Conservation (phyloP, 2,113 vertebrate genomes). For the Neomonachus schauinslandi region DNA sequence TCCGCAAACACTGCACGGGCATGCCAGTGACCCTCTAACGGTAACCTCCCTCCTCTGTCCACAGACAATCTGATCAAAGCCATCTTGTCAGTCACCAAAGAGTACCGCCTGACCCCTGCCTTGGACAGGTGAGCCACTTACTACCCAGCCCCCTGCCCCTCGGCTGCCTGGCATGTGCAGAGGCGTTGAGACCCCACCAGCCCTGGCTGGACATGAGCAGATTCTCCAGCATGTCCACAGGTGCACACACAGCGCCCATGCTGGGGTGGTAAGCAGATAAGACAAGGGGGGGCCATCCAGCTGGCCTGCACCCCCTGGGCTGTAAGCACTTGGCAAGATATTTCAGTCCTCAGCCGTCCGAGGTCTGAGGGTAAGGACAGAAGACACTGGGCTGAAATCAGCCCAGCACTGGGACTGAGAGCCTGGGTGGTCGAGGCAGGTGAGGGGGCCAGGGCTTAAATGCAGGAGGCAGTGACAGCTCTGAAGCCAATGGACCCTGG, state of each 20-base stretch:
- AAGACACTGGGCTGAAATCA: not conserved
- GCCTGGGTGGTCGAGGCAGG: too few species aligned
- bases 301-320: not conserved
- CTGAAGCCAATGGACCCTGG: not conserved
- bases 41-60: slow-evolving; percentile 70
- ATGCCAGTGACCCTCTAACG: slow-evolving; percentile 57
- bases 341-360: not conserved
- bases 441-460: not conserved
- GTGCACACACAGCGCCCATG: not conserved
- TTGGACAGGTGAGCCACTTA: slow-evolving; percentile 92
- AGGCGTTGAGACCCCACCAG: not conserved
- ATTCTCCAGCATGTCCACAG: not conserved
- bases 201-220: not conserved
- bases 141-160: not conserved
- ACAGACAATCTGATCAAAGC: slow-evolving; percentile 95
- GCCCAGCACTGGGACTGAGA: not conserved
- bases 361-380: not conserved
- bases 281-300: not conserved
- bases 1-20: not conserved
- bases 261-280: not conserved
- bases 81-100: slow-evolving; percentile 94
- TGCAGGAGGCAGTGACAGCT: not conserved
- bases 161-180: not conserved
- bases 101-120: slow-evolving; percentile 92
- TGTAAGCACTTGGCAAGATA: not conserved